Conservation (phyloP, 2,113 vertebrate genomes). For the Rhinogobius similis region DNA sequence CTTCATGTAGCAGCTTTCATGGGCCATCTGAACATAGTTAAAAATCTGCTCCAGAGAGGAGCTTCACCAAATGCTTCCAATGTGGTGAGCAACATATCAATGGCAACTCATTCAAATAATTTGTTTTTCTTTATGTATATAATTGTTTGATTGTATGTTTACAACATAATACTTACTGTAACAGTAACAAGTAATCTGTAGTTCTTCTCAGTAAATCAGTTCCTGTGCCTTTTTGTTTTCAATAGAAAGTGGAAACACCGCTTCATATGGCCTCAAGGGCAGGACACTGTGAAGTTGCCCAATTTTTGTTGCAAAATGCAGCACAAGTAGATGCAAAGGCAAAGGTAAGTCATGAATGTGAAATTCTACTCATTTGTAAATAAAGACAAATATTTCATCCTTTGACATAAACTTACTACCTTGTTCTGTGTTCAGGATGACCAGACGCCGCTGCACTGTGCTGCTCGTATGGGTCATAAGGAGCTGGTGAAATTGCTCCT, state of each 20-base stretch:
- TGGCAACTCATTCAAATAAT: background rate
- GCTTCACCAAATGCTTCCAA: slow-evolving; percentile 97
- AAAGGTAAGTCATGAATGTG: slow-evolving; percentile 77
- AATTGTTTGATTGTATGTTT: background rate
- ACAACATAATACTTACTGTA: background rate
- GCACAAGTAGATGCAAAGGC: slow-evolving; percentile 95
- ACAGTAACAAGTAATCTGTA: background rate
- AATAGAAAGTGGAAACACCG: slow-evolving; percentile 96
- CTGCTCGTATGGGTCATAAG: slow-evolving; percentile 91
- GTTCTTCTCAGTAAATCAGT: background rate
- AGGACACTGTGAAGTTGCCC: slow-evolving; percentile 92
- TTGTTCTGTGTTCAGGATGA: slow-evolving; percentile 82
- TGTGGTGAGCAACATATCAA: slow-evolving; percentile 83
- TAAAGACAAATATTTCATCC: too few species aligned
- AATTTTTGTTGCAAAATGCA: slow-evolving; percentile 93
- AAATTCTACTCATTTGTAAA: too few species aligned
- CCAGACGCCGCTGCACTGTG: slow-evolving; percentile 96
- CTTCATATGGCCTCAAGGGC: slow-evolving; percentile 96
- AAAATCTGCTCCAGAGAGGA: slow-evolving; percentile 89
- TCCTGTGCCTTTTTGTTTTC: slow-evolving; percentile 6
- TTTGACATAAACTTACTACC: background rate
- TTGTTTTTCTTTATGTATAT: background rate
- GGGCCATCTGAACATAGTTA: slow-evolving; percentile 94
- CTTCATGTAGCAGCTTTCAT: slow-evolving; percentile 97
- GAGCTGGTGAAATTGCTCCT: slow-evolving; percentile 89